Evolutionary conservation across 2,888 invertebrate species (phyloP).

Genomic region (Rhingia rostrata): DNA sequence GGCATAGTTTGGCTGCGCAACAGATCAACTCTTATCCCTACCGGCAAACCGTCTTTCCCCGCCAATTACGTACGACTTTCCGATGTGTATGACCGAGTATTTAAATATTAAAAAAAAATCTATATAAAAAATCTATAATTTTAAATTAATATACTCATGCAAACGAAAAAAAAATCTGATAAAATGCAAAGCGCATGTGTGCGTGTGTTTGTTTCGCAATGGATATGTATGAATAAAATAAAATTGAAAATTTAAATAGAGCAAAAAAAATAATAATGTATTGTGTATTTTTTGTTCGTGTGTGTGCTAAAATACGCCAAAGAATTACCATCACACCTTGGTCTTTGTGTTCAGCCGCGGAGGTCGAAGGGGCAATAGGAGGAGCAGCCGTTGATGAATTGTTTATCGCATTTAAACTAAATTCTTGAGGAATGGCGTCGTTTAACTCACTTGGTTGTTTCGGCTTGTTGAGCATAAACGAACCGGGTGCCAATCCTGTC

Average conservation of each 20-base stretch:
- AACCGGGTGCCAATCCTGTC: conserved; percentile 81
- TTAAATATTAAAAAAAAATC: not conserved
- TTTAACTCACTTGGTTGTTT: conserved; percentile 88
- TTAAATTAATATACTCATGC: conserved; percentile 13
- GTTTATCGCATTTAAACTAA: conserved; percentile 73
- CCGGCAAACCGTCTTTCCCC: not conserved
- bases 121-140: not conserved
- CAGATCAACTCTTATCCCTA: not conserved
- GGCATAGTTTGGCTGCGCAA: conserved; percentile 55
- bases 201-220: conserved; percentile 8
- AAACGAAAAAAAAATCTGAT: not conserved
- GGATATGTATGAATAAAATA: conserved; percentile 5
- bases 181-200: conserved; percentile 38
- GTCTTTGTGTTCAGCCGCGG: conserved; percentile 83
- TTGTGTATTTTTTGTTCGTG: conserved; percentile 42
- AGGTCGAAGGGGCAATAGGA: conserved; percentile 77
- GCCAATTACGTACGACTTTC: not conserved
- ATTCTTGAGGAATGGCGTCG: conserved; percentile 77
- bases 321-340: conserved; percentile 84
- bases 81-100: not conserved
- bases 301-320: conserved; percentile 74
- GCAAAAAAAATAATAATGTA: conserved; percentile 38
- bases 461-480: conserved; percentile 82
- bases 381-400: conserved; percentile 75
- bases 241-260: conserved; percentile 11